Conservation (phyloP, 2,888 invertebrate species). For the Sepioteuthis lessoniana region DNA sequence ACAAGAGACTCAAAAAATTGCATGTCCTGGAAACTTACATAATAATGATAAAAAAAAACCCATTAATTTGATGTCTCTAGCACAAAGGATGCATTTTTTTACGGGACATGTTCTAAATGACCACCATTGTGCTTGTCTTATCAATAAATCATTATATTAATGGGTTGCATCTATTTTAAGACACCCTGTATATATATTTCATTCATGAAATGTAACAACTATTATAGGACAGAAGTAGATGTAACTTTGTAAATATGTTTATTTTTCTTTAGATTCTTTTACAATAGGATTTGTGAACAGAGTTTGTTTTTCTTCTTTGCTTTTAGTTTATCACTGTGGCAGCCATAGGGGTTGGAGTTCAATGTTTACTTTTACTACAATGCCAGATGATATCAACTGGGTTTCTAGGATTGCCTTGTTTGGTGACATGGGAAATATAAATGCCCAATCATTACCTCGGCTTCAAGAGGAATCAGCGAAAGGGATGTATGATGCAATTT, state of each 20-base stretch:
- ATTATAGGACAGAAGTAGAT: too few species aligned
- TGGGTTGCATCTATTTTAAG: too few species aligned
- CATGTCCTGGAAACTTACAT: too few species aligned
- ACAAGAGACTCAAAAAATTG: too few species aligned
- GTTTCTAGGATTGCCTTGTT: constrained; percentile 87
- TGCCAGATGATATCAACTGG: constrained; percentile 82
- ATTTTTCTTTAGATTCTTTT: neutral
- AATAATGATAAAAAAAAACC: too few species aligned
- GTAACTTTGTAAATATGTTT: neutral
- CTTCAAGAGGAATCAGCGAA: constrained; percentile 88
- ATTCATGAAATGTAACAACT: too few species aligned
- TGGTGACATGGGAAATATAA: constrained; percentile 95
- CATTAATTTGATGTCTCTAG: too few species aligned
- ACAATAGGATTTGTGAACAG: neutral
- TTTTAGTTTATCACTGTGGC: constrained; percentile 74
- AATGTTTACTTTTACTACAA: constrained; percentile 85
- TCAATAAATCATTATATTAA: too few species aligned
- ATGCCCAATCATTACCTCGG: constrained; percentile 88
- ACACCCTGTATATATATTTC: too few species aligned
- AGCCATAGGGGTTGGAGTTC: constrained; percentile 85
- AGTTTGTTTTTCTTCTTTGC: neutral
- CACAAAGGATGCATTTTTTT: too few species aligned
- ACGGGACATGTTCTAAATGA: too few species aligned
- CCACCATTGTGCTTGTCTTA: too few species aligned
- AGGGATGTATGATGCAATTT: constrained; percentile 87